Evolutionary conservation across 1,140 invertebrate genomes (phyloP).

Genomic region (Drosophila neocordata): DNA sequence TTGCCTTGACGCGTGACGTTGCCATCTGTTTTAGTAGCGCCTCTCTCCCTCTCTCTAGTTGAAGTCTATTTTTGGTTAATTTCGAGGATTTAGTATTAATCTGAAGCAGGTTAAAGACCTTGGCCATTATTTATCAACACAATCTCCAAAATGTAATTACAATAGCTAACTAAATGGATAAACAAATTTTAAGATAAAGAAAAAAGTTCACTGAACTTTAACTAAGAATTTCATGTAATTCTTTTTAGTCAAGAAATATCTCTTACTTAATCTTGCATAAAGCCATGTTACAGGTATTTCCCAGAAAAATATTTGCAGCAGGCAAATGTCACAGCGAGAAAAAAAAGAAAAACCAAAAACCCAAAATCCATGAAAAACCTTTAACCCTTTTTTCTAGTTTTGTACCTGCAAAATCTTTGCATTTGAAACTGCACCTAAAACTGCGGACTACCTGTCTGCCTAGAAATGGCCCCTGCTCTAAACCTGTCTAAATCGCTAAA

Average conservation of each 20-base stretch:
- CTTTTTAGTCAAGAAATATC: background rate
- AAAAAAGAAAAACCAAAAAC: background rate
- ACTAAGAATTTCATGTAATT: background rate
- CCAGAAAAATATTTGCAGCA: background rate
- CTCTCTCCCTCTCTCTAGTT: slow-evolving; percentile 1
- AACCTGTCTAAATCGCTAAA: slow-evolving; percentile 13
- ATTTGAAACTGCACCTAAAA: background rate
- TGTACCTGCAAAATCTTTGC: background rate
- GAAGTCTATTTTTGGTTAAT: slow-evolving; percentile 47
- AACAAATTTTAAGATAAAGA: background rate
- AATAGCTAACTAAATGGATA: background rate
- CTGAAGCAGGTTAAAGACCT: slow-evolving; percentile 63
- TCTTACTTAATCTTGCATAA: background rate
- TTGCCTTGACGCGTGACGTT: slow-evolving; percentile 39
- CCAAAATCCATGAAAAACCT: slow-evolving; percentile 1
- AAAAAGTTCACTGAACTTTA: slow-evolving; percentile 14
- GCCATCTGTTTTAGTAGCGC: slow-evolving; percentile 29
- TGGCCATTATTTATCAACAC: slow-evolving; percentile 32
- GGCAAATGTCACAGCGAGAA: background rate
- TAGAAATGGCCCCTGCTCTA: slow-evolving; percentile 4
- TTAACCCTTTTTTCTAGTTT: background rate
- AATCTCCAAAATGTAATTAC: background rate
- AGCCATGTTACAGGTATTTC: too few species aligned
- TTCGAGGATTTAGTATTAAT: slow-evolving; percentile 53
- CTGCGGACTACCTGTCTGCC: background rate